A percentile compares a stretch with the other conserved stretches of the same genome.
These are phyloP conservation scores for Ephydatia muelleri DNA, from an alignment of 37 sponge, comb jelly and placozoan species.

Conservation along the genomic window DNA sequence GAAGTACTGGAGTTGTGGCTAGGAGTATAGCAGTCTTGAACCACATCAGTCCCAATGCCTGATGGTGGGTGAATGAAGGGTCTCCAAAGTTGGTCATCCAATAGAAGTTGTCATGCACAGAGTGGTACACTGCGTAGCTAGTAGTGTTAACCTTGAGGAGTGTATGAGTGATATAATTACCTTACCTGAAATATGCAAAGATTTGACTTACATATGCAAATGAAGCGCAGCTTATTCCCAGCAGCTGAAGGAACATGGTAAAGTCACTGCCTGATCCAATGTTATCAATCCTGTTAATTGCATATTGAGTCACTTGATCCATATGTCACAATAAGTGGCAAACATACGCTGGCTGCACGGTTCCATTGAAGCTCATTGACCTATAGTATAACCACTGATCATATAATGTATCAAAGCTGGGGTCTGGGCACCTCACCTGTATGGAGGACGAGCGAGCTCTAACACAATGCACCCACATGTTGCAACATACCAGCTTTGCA, in stretches of 20 bases:
- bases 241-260: conserved; percentile 53
- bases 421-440: conserved; percentile 58
- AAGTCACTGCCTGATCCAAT: conserved; percentile 86
- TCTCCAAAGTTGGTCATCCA: conserved; percentile 58
- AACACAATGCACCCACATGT: too few relatives aligned
- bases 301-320: too few relatives aligned
- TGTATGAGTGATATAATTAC: too few relatives aligned
- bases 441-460: not conserved
- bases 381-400: conserved; percentile 63
- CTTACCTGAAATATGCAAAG: too few relatives aligned
- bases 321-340: too few relatives aligned
- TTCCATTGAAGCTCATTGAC: not conserved
- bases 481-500: conserved; percentile 5
- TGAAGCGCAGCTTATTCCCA: conserved; percentile 58
- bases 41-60: conserved; percentile 63
- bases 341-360: too few relatives aligned
- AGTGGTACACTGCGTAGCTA: conserved; percentile 71
- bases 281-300: conserved; percentile 11
- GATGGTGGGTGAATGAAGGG: conserved; percentile 50
- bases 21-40: conserved; percentile 36
- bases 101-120: conserved; percentile 78
- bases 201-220: too few relatives aligned
- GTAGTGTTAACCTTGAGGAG: too few relatives aligned
- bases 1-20: conserved; percentile 56
- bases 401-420: conserved; percentile 50